These are phyloP conservation scores for Lampris incognitus DNA, from an alignment of 2,113 vertebrate genomes.

Conservation along the genomic window DNA sequence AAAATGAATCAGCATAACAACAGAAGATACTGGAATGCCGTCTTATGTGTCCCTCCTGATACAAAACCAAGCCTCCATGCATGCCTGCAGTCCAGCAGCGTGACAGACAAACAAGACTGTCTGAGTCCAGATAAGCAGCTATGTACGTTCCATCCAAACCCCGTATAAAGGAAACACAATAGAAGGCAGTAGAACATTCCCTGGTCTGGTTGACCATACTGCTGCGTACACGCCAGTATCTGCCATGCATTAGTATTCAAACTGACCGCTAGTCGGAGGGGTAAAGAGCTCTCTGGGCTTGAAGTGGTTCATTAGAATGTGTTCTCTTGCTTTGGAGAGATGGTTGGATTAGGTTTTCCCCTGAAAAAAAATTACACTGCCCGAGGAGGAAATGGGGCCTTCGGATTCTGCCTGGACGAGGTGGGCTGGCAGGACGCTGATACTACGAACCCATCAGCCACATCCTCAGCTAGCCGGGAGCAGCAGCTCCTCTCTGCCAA, in stretches of 20 bases:
- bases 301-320: constrained; percentile 18
- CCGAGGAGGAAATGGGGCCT: not conserved
- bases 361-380: too few relatives aligned
- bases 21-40: too few relatives aligned
- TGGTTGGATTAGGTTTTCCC: not conserved
- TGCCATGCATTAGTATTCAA: constrained; percentile 31
- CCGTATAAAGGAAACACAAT: not conserved
- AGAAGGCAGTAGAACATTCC: not conserved
- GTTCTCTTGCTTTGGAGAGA: constrained; percentile 10
- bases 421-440: not conserved
- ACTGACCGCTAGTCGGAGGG: not conserved
- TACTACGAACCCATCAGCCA: not conserved
- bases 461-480: not conserved
- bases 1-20: too few relatives aligned
- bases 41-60: too few relatives aligned
- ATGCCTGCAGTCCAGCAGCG: constrained; percentile 7
- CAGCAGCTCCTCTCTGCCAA: not conserved
- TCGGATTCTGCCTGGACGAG: not conserved
- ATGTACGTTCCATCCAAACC: constrained; percentile 21
- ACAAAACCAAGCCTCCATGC: not conserved
- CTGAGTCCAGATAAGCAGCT: not conserved
- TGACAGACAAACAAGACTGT: too few relatives aligned
- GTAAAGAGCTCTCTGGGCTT: constrained; percentile 17
- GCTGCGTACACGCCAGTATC: constrained; percentile 14
- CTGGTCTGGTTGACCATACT: not conserved